Evolutionary conservation across 2,888 invertebrate species (phyloP).

Genomic region (Limnephilus lunatus): DNA sequence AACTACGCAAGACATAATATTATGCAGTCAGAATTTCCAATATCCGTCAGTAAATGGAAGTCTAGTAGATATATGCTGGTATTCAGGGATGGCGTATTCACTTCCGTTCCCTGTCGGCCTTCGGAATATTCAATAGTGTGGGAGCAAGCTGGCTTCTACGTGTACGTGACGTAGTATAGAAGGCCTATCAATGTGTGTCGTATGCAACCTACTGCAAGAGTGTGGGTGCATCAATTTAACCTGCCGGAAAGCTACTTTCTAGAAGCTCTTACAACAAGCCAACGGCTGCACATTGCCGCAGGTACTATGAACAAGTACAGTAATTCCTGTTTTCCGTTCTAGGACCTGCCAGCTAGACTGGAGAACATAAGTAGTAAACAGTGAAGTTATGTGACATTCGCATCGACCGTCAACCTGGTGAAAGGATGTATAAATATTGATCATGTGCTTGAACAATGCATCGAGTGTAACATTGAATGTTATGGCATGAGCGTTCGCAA

Average conservation of each 20-base stretch:
- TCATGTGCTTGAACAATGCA: background rate
- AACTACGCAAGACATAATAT: background rate
- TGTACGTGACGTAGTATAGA: background rate
- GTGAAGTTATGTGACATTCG: background rate
- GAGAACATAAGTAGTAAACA: background rate
- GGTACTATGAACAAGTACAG: background rate
- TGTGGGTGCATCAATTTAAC: background rate
- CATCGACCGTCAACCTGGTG: background rate
- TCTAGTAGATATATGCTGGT: background rate
- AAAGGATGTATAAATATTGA: background rate
- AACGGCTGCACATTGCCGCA: background rate
- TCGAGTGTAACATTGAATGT: background rate
- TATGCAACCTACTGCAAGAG: background rate
- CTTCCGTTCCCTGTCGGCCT: constrained; percentile 34
- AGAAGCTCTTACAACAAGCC: background rate
- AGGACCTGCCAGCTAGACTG: background rate
- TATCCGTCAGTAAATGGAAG: constrained; percentile 50
- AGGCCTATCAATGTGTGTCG: background rate
- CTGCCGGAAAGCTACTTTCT: background rate
- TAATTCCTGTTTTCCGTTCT: background rate
- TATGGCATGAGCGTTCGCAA: background rate
- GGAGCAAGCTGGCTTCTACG: background rate
- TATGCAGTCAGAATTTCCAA: constrained; percentile 40
- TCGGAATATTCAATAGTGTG: background rate
- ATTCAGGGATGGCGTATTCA: background rate